Evolutionary conservation across 2,888 invertebrate species (phyloP).

Genomic region (Cheilosia scutellata): DNA sequence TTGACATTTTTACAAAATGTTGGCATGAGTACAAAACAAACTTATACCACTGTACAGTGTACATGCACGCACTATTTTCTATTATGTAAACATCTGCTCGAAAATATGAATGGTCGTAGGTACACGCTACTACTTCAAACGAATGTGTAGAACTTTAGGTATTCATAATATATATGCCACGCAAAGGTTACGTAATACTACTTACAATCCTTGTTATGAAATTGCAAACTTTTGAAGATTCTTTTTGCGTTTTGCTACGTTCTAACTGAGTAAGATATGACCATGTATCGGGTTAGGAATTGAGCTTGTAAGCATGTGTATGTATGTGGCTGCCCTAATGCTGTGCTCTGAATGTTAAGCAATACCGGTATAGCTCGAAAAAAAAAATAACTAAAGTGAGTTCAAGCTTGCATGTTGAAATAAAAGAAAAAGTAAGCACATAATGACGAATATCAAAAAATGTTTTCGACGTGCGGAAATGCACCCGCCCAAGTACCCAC

Average conservation of each 20-base stretch:
- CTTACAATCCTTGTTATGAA: too few relatives aligned
- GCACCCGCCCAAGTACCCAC: too few relatives aligned
- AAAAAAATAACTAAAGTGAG: not conserved
- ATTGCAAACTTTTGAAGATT: not conserved
- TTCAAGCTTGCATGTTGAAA: not conserved
- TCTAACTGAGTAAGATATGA: not conserved
- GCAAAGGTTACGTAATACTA: too few relatives aligned
- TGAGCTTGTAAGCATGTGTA: not conserved
- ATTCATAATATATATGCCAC: too few relatives aligned
- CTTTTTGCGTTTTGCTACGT: not conserved
- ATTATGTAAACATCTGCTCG: not conserved
- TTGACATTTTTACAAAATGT: not conserved
- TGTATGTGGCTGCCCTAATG: too few relatives aligned
- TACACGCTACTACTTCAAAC: too few relatives aligned
- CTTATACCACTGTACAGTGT: not conserved
- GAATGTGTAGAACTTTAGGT: too few relatives aligned
- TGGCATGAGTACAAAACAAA: not conserved
- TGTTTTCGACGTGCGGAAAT: not conserved
- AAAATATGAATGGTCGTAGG: not conserved
- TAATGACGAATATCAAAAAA: not conserved
- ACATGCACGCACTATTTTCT: not conserved
- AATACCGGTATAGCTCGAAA: not conserved
- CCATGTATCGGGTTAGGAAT: not conserved
- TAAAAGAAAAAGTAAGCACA: slow-evolving; percentile 1
- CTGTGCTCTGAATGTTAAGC: not conserved